Conservation (phyloP, 37 sponge, comb jelly and placozoan species). For the Cliona cf. orientalis region DNA sequence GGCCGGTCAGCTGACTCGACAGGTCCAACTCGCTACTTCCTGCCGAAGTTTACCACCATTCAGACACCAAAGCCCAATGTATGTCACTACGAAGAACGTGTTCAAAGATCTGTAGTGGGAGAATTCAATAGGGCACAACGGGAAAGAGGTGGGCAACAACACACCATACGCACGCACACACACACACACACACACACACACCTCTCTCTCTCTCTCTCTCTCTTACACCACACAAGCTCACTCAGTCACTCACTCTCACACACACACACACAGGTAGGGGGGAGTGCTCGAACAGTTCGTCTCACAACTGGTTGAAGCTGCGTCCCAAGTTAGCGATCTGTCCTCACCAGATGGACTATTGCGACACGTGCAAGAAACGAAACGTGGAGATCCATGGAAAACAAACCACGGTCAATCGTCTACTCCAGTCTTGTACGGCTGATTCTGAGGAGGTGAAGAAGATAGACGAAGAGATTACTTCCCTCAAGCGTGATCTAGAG, state of each 20-base stretch:
- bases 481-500: no score
- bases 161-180: no score
- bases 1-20: conserved; percentile 47
- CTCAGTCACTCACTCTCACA: no score
- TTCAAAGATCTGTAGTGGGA: conserved; percentile 26
- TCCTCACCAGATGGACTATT: conserved; percentile 53
- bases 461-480: conserved; percentile 35
- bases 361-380: conserved; percentile 31
- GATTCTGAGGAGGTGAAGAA: conserved; percentile 7
- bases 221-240: no score
- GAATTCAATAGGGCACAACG: conserved; percentile 31
- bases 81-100: conserved; percentile 33
- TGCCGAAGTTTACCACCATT: conserved; percentile 45
- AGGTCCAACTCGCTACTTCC: conserved; percentile 32
- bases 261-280: no score
- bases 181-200: no score
- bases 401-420: conserved; percentile 54
- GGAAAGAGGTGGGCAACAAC: no score
- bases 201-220: no score
- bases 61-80: conserved; percentile 45
- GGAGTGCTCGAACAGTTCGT: conserved; percentile 27
- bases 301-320: conserved; percentile 36
- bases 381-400: conserved; percentile 28
- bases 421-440: conserved; percentile 39
- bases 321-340: conserved; percentile 31